Evolutionary conservation across 2,888 invertebrate species (phyloP), one percentile per base, ranked within the genome.

Genomic region (Hofmannophila pseudospretella): DNA sequence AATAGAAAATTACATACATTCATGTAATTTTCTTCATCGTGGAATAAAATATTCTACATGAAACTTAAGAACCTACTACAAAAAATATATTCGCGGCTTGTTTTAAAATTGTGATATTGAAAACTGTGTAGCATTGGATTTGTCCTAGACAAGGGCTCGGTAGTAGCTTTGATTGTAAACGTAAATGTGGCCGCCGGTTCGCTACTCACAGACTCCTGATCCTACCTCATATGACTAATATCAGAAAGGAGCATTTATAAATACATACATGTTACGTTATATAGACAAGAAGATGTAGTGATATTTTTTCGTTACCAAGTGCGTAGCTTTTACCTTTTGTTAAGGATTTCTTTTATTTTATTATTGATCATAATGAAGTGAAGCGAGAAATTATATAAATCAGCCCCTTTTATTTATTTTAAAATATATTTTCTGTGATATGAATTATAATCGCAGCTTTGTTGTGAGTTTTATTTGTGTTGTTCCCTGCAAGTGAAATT

Each of bases 221-320:
- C 51, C 67, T 69, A 66, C 69, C 69, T 69, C 69, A 59, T 49
- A 48, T 53, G 52, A 54, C 47, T 58, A 59, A 63, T 67, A 58
- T 61, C 54, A 59, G 55, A 63, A 61, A 58, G 61, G 64, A 74
- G 75, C 77, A 78, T 80, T 79, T 76, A 74, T 69, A 70, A 61
- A 49, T 42, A 44, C 54, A n/a, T n/a, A n/a, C 53, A 49, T 22
- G 25, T 30, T 32, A 30, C 13, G 34, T 36, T 35, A 32, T 54
- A 52, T 50, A 46, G 44, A 63, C 55, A 55, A 57, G 31, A 55
- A 57, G 31, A 30, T 61, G 62, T 75, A 79, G 81, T 81, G 80
- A 81, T 82, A 79, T 75, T 58, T 66, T 70, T 76, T 70, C 62
- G 82, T 82, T 82, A 81, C 84, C 82, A 81, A 61, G 54, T 71